phyloP scores from a whole-genome alignment of 1,140 invertebrate genomes.

The Bacillus rossius region DNA sequence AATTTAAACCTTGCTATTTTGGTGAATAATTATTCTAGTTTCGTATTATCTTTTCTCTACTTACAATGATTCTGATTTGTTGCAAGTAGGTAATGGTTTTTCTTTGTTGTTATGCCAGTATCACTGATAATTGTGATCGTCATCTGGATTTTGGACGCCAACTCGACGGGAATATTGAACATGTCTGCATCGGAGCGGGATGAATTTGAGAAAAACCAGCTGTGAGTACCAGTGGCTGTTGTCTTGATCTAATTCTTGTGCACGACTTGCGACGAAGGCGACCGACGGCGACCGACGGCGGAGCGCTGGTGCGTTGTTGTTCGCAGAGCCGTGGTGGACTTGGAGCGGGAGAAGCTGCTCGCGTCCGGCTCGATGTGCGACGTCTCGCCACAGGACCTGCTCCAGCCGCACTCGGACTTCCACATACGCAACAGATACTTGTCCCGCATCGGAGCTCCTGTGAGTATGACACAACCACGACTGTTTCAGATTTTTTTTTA shows the following conservation, averaged over 20 bases:
- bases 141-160: conserved; percentile 70
- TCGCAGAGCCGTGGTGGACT: conserved; percentile 39
- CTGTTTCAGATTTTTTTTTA: too few species aligned
- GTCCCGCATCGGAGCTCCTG: conserved; percentile 51
- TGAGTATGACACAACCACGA: too few species aligned
- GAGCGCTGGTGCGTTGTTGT: neutral
- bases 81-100: conserved; percentile 10
- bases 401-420: conserved; percentile 53
- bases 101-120: conserved; percentile 49
- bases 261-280: neutral
- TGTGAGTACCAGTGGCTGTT: conserved; percentile 35
- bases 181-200: conserved; percentile 64
- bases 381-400: conserved; percentile 46
- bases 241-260: neutral
- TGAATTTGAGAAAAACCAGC: conserved; percentile 41
- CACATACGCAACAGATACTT: conserved; percentile 58
- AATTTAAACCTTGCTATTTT: too few species aligned
- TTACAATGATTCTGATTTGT: neutral
- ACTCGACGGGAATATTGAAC: conserved; percentile 66
- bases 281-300: neutral
- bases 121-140: conserved; percentile 64
- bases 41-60: neutral
- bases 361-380: conserved; percentile 43
- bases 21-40: too few species aligned
- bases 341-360: conserved; percentile 50